Evolutionary conservation across 92 coral and sea anemone species (phyloP), one percentile per base, ranked within the genome.

Genomic region (Paragorgia papillata): DNA sequence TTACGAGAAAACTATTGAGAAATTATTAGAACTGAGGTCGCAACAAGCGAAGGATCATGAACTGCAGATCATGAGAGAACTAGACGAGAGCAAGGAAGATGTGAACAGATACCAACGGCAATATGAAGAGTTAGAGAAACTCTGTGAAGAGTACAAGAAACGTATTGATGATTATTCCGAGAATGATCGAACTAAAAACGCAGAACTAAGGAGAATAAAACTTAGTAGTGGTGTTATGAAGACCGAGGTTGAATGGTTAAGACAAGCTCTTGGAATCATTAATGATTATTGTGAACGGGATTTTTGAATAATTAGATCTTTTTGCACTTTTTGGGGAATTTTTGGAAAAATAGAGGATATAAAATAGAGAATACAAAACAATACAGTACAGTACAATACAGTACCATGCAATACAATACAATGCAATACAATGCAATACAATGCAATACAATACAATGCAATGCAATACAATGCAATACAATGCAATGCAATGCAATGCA

Each of bases 241-340:
- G 69, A 90, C 97, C 2, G 97, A 94, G 49, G 89, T 85, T 3
- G 83, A 69, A 1, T 94, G 98, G 97, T 76, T 94, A 27, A 84
- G 92, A 77, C 91, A 93, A 49, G 97, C 97, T 18, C 68, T 93
- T 17, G 76, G 61, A 48, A 69, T 69, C 27, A 69, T 43, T 22
- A 50, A 44, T 48, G 56, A 50, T 69, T 69, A 69, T 34, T 31
- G 12, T 21, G 28, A 46, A 2, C 53, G 5, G 15, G 53, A 22
- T 39, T 40, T 44, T 25, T 25, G 46, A 26, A 18, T 33, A 8
- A 6, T 17, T 8, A 9, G 4, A 7, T 63, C 3, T 63, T 29
- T 63, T 14, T 1, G 18, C 25, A 34, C 39, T 26, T 30, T 0
- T 61, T n/a, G n/a, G n/a, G n/a, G n/a, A n/a, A n/a, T n/a, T n/a